phyloP scores from a whole-genome alignment of 23 tunicate genomes.

The Diplosoma virens region DNA sequence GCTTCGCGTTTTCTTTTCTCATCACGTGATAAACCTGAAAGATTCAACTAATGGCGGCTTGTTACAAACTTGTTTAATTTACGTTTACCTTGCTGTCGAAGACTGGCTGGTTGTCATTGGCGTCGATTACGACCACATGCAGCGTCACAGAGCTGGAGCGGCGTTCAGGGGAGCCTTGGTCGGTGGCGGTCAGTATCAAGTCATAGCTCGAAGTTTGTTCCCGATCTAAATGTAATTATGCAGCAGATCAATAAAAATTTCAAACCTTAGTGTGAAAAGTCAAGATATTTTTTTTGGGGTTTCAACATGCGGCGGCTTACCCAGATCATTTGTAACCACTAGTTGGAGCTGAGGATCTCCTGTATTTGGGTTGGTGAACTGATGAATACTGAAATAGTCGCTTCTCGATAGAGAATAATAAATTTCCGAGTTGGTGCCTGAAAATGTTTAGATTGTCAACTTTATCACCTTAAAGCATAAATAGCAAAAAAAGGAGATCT shows the following conservation, averaged over 20 bases:
- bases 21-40: no score
- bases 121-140: slow-evolving; percentile 53
- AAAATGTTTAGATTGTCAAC: no score
- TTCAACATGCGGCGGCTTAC: slow-evolving; percentile 10
- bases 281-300: neutral
- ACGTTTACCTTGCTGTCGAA: slow-evolving; percentile 60
- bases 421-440: slow-evolving; percentile 53
- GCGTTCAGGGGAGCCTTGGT: slow-evolving; percentile 58
- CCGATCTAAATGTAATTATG: slow-evolving; percentile 28
- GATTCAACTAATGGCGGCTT: no score
- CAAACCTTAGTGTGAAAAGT: neutral
- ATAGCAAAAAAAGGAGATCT: no score
- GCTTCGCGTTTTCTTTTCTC: slow-evolving; percentile 12
- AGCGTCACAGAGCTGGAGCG: slow-evolving; percentile 28
- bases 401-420: slow-evolving; percentile 41
- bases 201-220: slow-evolving; percentile 28
- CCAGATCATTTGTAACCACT: slow-evolving; percentile 37
- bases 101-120: slow-evolving; percentile 70
- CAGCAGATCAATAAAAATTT: neutral
- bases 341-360: slow-evolving; percentile 69
- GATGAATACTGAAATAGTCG: slow-evolving; percentile 37
- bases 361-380: slow-evolving; percentile 49
- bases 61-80: no score
- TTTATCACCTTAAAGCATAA: no score
- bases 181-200: slow-evolving; percentile 53